Evolutionary conservation across 2,888 invertebrate genomes (phyloP), one percentile per base, ranked within the genome.

Genomic region (Myopa tessellatipennis): DNA sequence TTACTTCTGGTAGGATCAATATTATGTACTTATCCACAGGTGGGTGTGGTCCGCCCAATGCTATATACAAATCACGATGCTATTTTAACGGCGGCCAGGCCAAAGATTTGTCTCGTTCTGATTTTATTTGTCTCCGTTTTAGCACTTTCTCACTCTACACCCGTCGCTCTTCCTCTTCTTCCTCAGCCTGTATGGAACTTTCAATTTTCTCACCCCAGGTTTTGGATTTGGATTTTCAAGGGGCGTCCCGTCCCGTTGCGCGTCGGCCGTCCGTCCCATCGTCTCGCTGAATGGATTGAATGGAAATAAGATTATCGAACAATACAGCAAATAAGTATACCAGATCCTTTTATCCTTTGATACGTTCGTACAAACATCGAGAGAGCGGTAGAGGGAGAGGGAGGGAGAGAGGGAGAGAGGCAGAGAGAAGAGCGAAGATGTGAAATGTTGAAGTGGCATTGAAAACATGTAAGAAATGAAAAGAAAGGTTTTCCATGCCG

Each of bases 301-400:
- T 73, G 63, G 45, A 73, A 73, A 73, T 73, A 18, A 63, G 73
- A 63, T 73, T 63, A 73, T 16, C 26, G 61, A 63, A 61, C 72
- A 73, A 61, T 61, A 63, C 61, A 73, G 61, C 45, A 73, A 72
- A 73, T 63, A 73, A 40, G 14, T n/a, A 45, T n/a, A 63, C 26
- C 12, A 40, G 18, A 61, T 72, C 40, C 50, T 52, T 52, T 52
- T 34, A 52, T 70, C 34, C 50, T 70, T 50, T 67, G 1, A 67
- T 67, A 34, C 40, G n/a, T n/a, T 55, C 10, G 4, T 36, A 38
- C 38, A 38, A 65, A 5, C 36, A 55, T 16, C 16, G 3, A 34
- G 55, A 52, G 26, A 52, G 61, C 10, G 61, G 18, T n/a, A 50
- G n/a, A 73, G 18, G 4, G 26, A 12, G 16, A 61, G 26, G 18